These are phyloP conservation scores for Endotricha flammealis DNA, from an alignment of 2,888 invertebrate species.

Conservation along the genomic window DNA sequence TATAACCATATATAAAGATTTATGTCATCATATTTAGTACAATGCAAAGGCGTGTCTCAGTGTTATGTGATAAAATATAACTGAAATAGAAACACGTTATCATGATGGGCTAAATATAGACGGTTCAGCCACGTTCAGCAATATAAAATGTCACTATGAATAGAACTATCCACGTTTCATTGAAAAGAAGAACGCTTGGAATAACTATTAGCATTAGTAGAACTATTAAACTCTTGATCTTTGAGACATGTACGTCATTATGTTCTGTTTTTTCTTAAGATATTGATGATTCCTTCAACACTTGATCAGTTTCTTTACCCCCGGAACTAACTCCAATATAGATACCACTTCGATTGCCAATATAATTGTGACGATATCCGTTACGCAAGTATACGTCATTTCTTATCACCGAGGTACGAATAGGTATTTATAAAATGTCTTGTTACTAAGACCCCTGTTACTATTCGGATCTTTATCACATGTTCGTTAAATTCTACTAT, in stretches of 20 bases:
- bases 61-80: slow-evolving; percentile 34
- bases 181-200: no score
- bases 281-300: no score
- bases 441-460: slow-evolving; percentile 17
- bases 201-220: no score
- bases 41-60: slow-evolving; percentile 24
- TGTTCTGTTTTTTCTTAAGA: no score
- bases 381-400: slow-evolving; percentile 13
- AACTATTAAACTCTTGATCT: no score
- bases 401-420: slow-evolving; percentile 10
- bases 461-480: slow-evolving; percentile 2
- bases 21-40: slow-evolving; percentile 21
- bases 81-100: slow-evolving; percentile 30
- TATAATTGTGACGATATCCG: slow-evolving; percentile 15
- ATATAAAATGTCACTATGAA: no score
- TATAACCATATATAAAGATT: slow-evolving; percentile 19
- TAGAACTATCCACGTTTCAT: neutral
- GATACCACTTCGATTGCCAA: slow-evolving; percentile 17
- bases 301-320: no score
- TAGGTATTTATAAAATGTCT: slow-evolving; percentile 11
- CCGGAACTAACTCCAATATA: slow-evolving; percentile 9
- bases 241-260: no score
- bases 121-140: no score
- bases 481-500: no score
- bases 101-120: slow-evolving; percentile 25